Percentiles rank a stretch among this genome's conserved stretches.
Conservation (phyloP, 2,888 invertebrate species). For the Diarsia brunnea region DNA sequence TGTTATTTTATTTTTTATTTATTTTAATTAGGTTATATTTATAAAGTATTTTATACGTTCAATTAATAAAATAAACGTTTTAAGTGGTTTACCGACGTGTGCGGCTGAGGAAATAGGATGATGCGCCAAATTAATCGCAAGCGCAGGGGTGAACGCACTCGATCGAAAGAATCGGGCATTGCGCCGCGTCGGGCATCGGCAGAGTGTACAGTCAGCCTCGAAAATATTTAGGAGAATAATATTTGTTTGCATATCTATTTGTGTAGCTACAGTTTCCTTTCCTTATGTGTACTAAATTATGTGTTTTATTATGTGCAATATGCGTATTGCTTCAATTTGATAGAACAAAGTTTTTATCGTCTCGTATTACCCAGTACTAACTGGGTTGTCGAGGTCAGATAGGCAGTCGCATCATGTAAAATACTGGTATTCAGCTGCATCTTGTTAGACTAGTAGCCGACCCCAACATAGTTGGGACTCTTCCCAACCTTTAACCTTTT, state of each 20-base stretch:
- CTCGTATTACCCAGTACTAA: too few species aligned
- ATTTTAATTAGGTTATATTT: not conserved
- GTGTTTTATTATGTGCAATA: not conserved
- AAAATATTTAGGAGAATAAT: not conserved
- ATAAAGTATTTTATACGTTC: slow-evolving; percentile 16
- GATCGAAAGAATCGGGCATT: slow-evolving; percentile 57
- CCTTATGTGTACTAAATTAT: not conserved
- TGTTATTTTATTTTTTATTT: slow-evolving; percentile 3
- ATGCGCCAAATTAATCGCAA: slow-evolving; percentile 69
- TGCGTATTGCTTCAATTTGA: not conserved
- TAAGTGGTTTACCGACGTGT: slow-evolving; percentile 9
- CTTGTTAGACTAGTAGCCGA: too few species aligned
- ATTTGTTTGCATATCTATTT: not conserved
- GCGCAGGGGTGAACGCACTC: slow-evolving; percentile 73
- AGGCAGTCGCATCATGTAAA: too few species aligned
- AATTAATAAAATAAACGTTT: slow-evolving; percentile 38
- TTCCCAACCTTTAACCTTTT: too few species aligned
- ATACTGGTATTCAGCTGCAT: too few species aligned
- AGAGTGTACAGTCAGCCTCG: slow-evolving; percentile 22
- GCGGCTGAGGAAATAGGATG: slow-evolving; percentile 64
- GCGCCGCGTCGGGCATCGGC: slow-evolving; percentile 30
- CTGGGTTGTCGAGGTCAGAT: too few species aligned
- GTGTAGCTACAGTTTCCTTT: not conserved
- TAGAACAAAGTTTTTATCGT: not conserved
- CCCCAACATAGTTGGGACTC: too few species aligned